Conservation (phyloP, 2,797 vertebrate genomes). For the Heteromormyrus szaboi region DNA sequence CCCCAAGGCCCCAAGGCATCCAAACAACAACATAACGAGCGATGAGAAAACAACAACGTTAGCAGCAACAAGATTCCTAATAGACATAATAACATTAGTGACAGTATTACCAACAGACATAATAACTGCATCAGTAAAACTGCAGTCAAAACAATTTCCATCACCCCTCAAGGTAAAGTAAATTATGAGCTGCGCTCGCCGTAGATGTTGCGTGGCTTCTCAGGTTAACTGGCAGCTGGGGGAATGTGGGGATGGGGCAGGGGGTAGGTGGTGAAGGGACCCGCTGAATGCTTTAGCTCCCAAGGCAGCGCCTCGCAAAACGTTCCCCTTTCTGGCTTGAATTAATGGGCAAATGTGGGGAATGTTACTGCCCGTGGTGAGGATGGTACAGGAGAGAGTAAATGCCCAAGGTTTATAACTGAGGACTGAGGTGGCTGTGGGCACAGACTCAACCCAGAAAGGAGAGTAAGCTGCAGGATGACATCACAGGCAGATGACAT, state of each 20-base stretch:
- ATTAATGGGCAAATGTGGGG: not conserved
- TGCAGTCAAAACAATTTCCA: slow-evolving; percentile 17
- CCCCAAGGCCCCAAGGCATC: too few relatives aligned
- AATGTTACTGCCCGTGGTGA: not conserved
- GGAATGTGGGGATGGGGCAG: not conserved
- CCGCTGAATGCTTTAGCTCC: too few relatives aligned
- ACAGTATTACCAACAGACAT: not conserved
- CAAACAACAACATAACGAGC: not conserved
- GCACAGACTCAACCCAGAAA: not conserved
- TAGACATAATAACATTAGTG: not conserved
- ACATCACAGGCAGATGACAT: not conserved
- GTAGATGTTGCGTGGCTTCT: not conserved
- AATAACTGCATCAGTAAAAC: slow-evolving; percentile 12
- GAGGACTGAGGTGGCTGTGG: not conserved
- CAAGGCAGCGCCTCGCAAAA: not conserved
- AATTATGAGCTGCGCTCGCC: not conserved
- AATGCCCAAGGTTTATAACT: not conserved
- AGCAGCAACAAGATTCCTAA: not conserved
- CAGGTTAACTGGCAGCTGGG: not conserved
- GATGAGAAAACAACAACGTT: not conserved
- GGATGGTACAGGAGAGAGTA: not conserved
- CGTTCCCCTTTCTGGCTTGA: not conserved
- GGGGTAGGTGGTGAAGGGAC: not conserved
- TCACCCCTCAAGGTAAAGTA: not conserved
- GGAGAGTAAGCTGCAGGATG: not conserved